A percentile compares a stretch with the other conserved stretches of the same genome.
Conservation (phyloP, 2,113 vertebrate genomes). For the Ivindomyrus marchei region DNA sequence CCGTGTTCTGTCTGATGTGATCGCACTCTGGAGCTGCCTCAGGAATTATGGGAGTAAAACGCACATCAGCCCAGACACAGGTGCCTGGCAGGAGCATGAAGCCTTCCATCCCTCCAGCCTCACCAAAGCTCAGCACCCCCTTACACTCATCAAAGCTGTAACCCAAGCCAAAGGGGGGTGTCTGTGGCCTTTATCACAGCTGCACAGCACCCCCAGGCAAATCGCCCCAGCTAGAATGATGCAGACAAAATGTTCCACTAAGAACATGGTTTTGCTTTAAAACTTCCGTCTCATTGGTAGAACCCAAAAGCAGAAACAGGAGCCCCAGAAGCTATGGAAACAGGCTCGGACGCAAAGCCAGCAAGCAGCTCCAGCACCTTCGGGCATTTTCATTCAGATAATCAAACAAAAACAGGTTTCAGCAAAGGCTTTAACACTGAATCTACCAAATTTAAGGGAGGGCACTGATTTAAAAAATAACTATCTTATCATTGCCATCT, state of each 20-base stretch:
- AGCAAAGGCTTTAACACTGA: background rate
- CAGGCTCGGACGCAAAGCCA: background rate
- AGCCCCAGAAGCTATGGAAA: background rate
- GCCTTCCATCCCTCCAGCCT: background rate
- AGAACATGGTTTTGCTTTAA: background rate
- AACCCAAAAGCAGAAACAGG: background rate
- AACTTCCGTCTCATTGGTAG: background rate
- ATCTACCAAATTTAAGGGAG: background rate
- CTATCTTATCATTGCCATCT: background rate
- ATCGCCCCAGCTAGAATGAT: background rate
- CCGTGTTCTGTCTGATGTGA: background rate
- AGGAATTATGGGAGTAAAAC: background rate
- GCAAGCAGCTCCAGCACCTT: background rate
- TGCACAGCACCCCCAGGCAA: background rate
- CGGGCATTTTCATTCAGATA: background rate
- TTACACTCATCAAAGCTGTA: background rate
- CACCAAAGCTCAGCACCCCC: background rate
- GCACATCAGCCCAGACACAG: background rate
- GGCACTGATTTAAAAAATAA: background rate
- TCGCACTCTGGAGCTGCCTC: background rate
- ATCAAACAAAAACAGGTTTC: background rate
- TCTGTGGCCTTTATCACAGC: too few relatives aligned
- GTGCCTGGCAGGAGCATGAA: background rate
- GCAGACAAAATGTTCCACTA: background rate
- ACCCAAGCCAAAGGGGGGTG: background rate